Percentiles rank a stretch among this genome's conserved stretches.
These are phyloP conservation scores for Sesamia nonagrioides DNA, from an alignment of 1,140 invertebrate genomes.

Conservation along the genomic window DNA sequence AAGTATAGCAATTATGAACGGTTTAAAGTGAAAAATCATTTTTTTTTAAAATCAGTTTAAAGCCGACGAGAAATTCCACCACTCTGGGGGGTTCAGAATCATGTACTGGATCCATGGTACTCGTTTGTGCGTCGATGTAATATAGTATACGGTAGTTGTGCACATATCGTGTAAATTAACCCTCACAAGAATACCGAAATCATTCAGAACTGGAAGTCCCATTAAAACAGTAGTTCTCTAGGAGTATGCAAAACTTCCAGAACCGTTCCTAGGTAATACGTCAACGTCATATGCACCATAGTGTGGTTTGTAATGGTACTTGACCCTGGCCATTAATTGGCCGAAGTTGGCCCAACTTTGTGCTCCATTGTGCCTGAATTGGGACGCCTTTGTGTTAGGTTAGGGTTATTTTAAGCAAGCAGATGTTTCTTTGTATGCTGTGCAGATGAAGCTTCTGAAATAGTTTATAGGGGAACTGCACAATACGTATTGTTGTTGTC, in stretches of 20 bases:
- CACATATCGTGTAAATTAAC: background rate
- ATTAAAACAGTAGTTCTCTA: background rate
- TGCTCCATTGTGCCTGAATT: background rate
- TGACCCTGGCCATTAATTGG: constrained; percentile 38
- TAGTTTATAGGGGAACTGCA: no score
- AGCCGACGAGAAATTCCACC: no score
- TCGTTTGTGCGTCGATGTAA: no score
- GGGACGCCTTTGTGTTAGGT: background rate
- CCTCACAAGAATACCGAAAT: background rate
- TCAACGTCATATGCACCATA: constrained; percentile 45
- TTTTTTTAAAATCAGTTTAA: no score
- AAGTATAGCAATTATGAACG: no score
- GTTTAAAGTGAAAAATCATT: no score
- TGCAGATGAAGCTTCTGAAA: no score
- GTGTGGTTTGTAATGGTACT: constrained; percentile 21
- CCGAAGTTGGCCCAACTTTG: constrained; percentile 29
- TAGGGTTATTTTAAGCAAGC: background rate
- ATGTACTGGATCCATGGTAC: no score
- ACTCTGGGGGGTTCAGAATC: no score
- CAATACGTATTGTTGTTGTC: no score
- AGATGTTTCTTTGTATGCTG: background rate
- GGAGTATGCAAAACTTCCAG: constrained; percentile 26
- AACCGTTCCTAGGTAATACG: constrained; percentile 23
- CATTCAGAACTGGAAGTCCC: background rate
- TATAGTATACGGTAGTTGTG: no score